A percentile compares a stretch with the other conserved stretches of the same genome.
phyloP scores from a whole-genome alignment of 2,113 vertebrate species.

The Merops nubicus region DNA sequence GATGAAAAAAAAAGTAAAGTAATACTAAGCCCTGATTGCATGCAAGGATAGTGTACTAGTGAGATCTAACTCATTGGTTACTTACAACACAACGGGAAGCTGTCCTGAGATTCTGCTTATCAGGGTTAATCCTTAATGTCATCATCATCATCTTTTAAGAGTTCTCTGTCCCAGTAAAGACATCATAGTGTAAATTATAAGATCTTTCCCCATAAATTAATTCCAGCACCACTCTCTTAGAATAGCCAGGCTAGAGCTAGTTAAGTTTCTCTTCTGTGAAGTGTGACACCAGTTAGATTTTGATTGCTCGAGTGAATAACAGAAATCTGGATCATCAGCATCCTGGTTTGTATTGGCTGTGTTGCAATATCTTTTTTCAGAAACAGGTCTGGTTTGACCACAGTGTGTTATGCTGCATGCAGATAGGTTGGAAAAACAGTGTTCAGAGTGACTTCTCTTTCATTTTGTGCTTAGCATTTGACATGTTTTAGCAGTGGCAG shows the following conservation, averaged over 20 bases:
- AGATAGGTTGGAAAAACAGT: not conserved
- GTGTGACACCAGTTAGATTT: not conserved
- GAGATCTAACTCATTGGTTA: not conserved
- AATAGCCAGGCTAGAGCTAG: not conserved
- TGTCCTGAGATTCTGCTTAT: accelerated
- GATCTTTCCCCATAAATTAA: not conserved
- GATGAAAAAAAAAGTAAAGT: not conserved
- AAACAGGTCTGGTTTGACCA: not conserved
- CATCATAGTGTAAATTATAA: not conserved
- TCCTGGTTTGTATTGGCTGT: not conserved
- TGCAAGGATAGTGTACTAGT: not conserved
- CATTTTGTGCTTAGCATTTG: not conserved
- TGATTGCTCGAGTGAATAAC: not conserved
- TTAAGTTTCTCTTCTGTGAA: not conserved
- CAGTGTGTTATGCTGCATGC: not conserved
- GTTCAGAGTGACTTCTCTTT: not conserved
- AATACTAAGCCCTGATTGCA: not conserved
- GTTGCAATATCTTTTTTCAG: not conserved
- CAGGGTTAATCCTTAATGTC: not conserved
- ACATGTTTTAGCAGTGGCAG: not conserved
- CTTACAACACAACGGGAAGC: not conserved
- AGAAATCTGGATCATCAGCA: not conserved
- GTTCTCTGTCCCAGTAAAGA: not conserved
- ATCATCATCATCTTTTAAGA: not conserved
- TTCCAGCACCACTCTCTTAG: not conserved